These are phyloP conservation scores for Mythimna albipuncta DNA, from an alignment of 2,888 invertebrate genomes.

Conservation along the genomic window DNA sequence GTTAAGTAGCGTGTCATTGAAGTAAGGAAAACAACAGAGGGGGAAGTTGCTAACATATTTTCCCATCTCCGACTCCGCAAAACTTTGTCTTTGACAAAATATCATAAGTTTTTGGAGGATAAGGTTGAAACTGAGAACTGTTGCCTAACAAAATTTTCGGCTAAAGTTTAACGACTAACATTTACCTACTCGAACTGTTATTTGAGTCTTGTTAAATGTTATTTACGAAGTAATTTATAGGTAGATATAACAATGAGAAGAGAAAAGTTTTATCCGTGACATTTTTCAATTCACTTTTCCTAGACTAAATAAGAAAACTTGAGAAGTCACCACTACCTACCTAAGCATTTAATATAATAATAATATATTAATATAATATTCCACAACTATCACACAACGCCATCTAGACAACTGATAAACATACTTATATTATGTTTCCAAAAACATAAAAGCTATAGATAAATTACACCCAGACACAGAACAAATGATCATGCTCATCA, in stretches of 20 bases:
- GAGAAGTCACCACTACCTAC: too few species aligned
- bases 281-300: not conserved
- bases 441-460: too few species aligned
- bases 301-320: too few species aligned
- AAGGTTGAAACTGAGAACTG: conserved; percentile 19
- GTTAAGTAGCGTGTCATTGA: conserved; percentile 19
- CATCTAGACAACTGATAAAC: too few species aligned
- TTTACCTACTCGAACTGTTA: not conserved
- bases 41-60: conserved; percentile 56
- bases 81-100: conserved; percentile 52
- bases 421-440: too few species aligned
- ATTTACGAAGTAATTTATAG: too few species aligned
- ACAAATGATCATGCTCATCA: too few species aligned
- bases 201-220: too few species aligned
- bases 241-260: not conserved
- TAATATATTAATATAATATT: too few species aligned
- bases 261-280: not conserved
- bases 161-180: conserved; percentile 5
- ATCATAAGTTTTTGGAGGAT: conserved; percentile 51
- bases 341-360: too few species aligned
- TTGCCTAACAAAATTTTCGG: conserved; percentile 20
- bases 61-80: conserved; percentile 40
- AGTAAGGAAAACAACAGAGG: conserved; percentile 41
- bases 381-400: too few species aligned
- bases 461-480: too few species aligned